Base-by-base conservation (phyloP, 2,888 invertebrate genomes). In the Rhimphoctona megacephalus region DNA sequence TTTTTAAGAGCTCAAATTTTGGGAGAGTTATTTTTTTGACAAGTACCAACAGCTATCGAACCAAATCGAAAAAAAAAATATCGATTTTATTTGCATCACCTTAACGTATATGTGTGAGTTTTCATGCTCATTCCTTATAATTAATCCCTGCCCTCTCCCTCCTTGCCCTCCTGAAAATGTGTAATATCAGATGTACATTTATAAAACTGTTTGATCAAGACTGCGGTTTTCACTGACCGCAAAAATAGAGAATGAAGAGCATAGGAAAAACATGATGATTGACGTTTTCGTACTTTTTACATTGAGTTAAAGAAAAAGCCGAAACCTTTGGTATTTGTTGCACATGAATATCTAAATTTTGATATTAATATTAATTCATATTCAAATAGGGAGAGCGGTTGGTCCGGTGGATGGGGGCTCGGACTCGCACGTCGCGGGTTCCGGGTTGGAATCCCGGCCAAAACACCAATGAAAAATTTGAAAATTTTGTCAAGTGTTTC, bases 51-150 rank as follows among this genome's bases (percentile, higher is more conserved):
- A n/a, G n/a, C n/a, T n/a, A n/a, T n/a, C n/a, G n/a, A n/a, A n/a
- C n/a, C n/a, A n/a, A n/a, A n/a, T n/a, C n/a, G n/a, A n/a, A n/a
- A n/a, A n/a, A n/a, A n/a, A n/a, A n/a, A n/a, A n/a, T n/a, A n/a
- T n/a, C n/a, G n/a, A n/a, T n/a, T n/a, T n/a, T n/a, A n/a, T n/a
- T n/a, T n/a, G n/a, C n/a, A n/a, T n/a, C n/a, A n/a, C n/a, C n/a
- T n/a, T n/a, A n/a, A 39, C 39, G 39, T 39, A 39, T 39, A 39
- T 39, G 39, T 9, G 9, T 39, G 54, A 6, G 8, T 22, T 73
- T 57, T 39, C 57, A 73, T 22, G 54, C 57, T 61, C 17, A 5
- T 66, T 66, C 66, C n/a, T 39, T 39, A 66, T 39, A 9, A 61
- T 43, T 22, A 36, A 36, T 14, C 19, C 33, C 9, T 25, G 14